A percentile compares a stretch with the other conserved stretches of the same genome.
These are phyloP conservation scores for Megaceryle alcyon DNA, from an alignment of 2,797 vertebrate genomes.

Conservation along the genomic window DNA sequence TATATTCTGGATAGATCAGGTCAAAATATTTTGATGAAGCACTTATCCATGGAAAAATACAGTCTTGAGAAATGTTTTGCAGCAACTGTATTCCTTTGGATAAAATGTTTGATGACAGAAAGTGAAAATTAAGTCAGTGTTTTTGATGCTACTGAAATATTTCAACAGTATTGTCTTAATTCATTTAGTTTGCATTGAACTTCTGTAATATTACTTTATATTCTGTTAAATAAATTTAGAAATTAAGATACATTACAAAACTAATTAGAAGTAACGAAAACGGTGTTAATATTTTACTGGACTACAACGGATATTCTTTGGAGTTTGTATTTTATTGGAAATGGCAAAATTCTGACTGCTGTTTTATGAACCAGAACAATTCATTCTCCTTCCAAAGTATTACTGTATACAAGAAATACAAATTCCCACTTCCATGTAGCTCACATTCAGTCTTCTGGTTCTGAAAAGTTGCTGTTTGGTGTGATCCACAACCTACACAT, in stretches of 20 bases:
- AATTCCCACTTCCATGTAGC: not conserved
- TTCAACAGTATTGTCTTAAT: not conserved
- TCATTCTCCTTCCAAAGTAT: not conserved
- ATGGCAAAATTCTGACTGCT: not conserved
- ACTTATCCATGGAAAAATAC: not conserved
- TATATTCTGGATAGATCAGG: not conserved
- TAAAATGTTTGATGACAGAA: not conserved
- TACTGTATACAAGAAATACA: not conserved
- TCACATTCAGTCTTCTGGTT: not conserved
- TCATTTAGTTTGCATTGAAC: not conserved
- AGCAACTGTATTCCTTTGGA: not conserved
- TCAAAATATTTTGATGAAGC: not conserved
- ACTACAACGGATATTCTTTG: not conserved
- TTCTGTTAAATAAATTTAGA: not conserved
- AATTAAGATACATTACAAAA: not conserved
- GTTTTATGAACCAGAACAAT: not conserved
- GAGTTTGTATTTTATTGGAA: not conserved
- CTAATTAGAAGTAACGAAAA: not conserved
- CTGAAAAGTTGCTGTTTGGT: not conserved
- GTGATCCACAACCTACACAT: not conserved
- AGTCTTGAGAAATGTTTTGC: not conserved
- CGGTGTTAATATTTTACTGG: not conserved
- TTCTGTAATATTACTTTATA: not conserved
- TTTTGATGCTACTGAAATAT: not conserved
- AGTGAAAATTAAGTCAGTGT: not conserved